These are phyloP conservation scores for Epirrita christyi DNA, from an alignment of 2,888 invertebrate species.

Conservation along the genomic window DNA sequence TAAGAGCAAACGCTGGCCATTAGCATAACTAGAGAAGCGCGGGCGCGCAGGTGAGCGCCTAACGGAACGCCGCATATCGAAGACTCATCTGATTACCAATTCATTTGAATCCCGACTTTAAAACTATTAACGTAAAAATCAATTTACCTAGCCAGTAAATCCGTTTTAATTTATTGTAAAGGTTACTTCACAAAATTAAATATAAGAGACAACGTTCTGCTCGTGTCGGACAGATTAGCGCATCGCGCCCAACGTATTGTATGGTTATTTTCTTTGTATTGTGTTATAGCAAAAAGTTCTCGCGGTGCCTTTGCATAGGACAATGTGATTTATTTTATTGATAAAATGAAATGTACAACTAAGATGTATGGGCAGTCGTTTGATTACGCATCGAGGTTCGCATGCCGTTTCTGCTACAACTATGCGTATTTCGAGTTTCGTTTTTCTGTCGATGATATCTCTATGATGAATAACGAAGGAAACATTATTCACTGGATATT, in stretches of 20 bases:
- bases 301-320: slow-evolving; percentile 52
- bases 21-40: slow-evolving; percentile 82
- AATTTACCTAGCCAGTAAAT: slow-evolving; percentile 43
- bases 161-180: slow-evolving; percentile 59
- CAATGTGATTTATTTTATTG: slow-evolving; percentile 62
- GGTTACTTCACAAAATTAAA: slow-evolving; percentile 58
- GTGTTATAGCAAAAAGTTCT: slow-evolving; percentile 60
- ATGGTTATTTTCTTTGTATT: slow-evolving; percentile 65
- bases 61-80: slow-evolving; percentile 75
- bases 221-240: slow-evolving; percentile 70
- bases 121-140: slow-evolving; percentile 48
- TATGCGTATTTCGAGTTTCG: slow-evolving; percentile 42
- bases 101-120: slow-evolving; percentile 65
- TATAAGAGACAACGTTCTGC: slow-evolving; percentile 63
- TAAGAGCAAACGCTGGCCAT: slow-evolving; percentile 68
- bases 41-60: slow-evolving; percentile 79
- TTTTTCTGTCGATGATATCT: slow-evolving; percentile 40
- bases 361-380: slow-evolving; percentile 56
- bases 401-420: slow-evolving; percentile 37
- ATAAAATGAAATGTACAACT: slow-evolving; percentile 62
- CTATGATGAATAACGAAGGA: slow-evolving; percentile 37
- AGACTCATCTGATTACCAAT: slow-evolving; percentile 58
- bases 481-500: slow-evolving; percentile 34
- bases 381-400: slow-evolving; percentile 49
- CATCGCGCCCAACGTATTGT: slow-evolving; percentile 65